Conservation (phyloP, 2,113 vertebrate genomes). For the Limnothrissa miodon region DNA sequence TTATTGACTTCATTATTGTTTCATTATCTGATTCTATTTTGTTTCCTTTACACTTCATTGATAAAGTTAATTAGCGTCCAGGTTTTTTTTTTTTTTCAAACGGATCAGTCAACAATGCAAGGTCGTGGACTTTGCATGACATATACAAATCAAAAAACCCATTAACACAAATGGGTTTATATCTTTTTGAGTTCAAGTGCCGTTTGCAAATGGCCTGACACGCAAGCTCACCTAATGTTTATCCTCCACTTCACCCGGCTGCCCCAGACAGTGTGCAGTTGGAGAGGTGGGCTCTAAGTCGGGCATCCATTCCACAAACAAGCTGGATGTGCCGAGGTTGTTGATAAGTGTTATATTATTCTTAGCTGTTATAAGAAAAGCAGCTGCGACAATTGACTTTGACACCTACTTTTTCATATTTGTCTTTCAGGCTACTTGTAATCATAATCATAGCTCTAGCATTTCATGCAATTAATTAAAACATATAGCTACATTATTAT, state of each 20-base stretch:
- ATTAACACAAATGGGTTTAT: conserved; percentile 66
- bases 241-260: background rate
- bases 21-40: conserved; percentile 73
- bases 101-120: conserved; percentile 61
- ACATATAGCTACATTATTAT: background rate
- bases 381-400: background rate
- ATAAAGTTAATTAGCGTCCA: conserved; percentile 71
- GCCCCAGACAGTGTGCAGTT: background rate
- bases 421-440: background rate
- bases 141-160: conserved; percentile 66
- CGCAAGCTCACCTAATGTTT: conserved; percentile 48
- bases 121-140: conserved; percentile 67
- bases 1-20: conserved; percentile 75
- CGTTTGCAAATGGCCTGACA: conserved; percentile 68
- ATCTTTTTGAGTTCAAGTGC: conserved; percentile 59
- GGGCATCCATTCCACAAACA: conserved; percentile 61
- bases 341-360: background rate
- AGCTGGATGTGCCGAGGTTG: conserved; percentile 33
- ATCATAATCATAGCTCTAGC: background rate
- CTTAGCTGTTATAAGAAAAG: conserved; percentile 44
- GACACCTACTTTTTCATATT: background rate
- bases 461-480: background rate
- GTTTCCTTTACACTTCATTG: conserved; percentile 71
- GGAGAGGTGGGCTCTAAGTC: conserved; percentile 61
- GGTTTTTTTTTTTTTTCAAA: conserved; percentile 48